These are phyloP conservation scores for Agelas oroides DNA, from an alignment of 37 sponge, comb jelly and placozoan species.

Conservation along the genomic window DNA sequence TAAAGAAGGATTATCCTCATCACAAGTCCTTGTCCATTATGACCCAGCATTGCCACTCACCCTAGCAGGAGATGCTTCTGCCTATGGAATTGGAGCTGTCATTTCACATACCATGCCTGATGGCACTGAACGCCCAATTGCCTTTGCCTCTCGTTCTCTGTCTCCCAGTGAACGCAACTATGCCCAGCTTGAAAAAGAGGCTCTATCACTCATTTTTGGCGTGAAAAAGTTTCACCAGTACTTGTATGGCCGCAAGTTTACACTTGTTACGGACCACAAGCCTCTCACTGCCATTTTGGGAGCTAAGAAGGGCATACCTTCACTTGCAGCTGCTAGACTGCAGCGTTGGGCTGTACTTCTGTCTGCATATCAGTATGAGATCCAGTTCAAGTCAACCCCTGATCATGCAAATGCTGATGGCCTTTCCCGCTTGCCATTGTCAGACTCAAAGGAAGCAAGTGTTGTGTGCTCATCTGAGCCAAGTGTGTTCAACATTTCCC, in stretches of 20 bases:
- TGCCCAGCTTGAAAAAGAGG: conserved; percentile 58
- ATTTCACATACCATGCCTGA: conserved; percentile 20
- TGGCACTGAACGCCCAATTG: conserved; percentile 59
- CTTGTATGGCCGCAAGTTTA: conserved; percentile 58
- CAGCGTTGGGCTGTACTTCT: conserved; percentile 66
- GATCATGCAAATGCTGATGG: conserved; percentile 64
- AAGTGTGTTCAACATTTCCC: neutral
- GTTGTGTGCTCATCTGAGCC: neutral
- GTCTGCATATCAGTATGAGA: conserved; percentile 39
- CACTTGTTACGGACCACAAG: conserved; percentile 42
- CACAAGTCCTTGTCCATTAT: conserved; percentile 22
- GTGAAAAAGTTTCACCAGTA: conserved; percentile 51
- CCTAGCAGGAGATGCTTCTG: conserved; percentile 40
- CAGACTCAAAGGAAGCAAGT: neutral
- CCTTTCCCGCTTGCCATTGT: conserved; percentile 27
- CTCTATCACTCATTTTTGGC: conserved; percentile 26
- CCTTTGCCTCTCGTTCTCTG: conserved; percentile 47
- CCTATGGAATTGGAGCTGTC: conserved; percentile 42
- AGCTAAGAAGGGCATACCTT: conserved; percentile 26
- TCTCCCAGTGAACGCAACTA: conserved; percentile 38
- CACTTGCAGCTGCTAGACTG: conserved; percentile 32
- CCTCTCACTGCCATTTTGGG: conserved; percentile 39
- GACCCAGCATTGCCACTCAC: conserved; percentile 16
- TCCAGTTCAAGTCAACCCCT: conserved; percentile 49
- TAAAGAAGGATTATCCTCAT: conserved; percentile 3